phyloP scores from a whole-genome alignment of 1,140 invertebrate species.

The Musca vetustissima region DNA sequence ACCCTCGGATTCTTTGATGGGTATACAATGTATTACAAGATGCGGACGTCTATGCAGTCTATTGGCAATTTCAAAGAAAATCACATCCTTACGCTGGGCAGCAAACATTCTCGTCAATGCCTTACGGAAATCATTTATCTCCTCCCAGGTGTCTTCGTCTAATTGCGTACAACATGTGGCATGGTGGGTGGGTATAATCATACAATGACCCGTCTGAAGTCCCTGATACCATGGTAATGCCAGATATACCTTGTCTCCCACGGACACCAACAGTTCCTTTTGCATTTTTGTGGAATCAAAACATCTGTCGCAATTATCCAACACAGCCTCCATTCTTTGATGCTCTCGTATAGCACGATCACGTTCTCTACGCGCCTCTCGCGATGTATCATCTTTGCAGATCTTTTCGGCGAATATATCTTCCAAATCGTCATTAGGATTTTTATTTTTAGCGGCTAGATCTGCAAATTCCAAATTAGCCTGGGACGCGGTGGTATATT shows the following conservation, averaged over 20 bases:
- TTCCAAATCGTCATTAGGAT: slow-evolving; percentile 78
- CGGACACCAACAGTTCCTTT: slow-evolving; percentile 85
- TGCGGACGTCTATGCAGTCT: slow-evolving; percentile 77
- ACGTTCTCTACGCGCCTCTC: slow-evolving; percentile 63
- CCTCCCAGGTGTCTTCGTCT: slow-evolving; percentile 93
- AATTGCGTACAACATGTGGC: slow-evolving; percentile 72
- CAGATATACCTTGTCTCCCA: slow-evolving; percentile 80
- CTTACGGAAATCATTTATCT: slow-evolving; percentile 78
- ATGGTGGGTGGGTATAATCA: slow-evolving; percentile 85
- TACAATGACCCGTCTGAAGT: slow-evolving; percentile 83
- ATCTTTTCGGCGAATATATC: slow-evolving; percentile 75
- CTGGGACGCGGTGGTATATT: slow-evolving; percentile 77
- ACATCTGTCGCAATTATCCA: slow-evolving; percentile 83
- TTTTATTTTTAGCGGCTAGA: slow-evolving; percentile 68
- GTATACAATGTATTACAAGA: slow-evolving; percentile 86
- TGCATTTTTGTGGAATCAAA: slow-evolving; percentile 77
- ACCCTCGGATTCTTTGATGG: slow-evolving; percentile 67
- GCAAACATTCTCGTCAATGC: slow-evolving; percentile 78
- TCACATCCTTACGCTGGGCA: slow-evolving; percentile 71
- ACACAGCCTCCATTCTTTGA: slow-evolving; percentile 57
- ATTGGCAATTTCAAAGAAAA: slow-evolving; percentile 89
- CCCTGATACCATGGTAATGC: slow-evolving; percentile 77
- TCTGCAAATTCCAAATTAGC: slow-evolving; percentile 79
- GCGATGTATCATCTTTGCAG: slow-evolving; percentile 65
- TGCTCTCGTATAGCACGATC: slow-evolving; percentile 75